Percentiles rank a stretch among this genome's conserved stretches.
These are phyloP conservation scores for Phortica magna DNA, from an alignment of 2,888 invertebrate genomes.

Conservation along the genomic window DNA sequence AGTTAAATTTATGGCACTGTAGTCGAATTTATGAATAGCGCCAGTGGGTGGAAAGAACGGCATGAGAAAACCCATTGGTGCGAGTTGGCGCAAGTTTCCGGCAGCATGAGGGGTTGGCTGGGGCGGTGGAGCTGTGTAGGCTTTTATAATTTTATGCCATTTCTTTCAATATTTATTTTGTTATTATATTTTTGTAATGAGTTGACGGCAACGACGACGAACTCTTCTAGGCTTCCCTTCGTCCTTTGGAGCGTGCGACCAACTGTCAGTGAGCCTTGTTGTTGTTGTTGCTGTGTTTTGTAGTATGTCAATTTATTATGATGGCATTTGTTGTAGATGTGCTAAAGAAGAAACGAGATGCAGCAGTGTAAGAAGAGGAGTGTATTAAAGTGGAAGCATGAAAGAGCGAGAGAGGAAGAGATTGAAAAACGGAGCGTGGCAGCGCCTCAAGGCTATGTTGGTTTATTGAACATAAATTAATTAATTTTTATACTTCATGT, in stretches of 20 bases:
- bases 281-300: slow-evolving; percentile 17
- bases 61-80: not conserved
- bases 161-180: slow-evolving; percentile 73
- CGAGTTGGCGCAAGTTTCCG: not conserved
- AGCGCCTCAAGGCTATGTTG: too few relatives aligned
- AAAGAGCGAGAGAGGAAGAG: not conserved
- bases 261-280: slow-evolving; percentile 37
- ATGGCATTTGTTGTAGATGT: not conserved
- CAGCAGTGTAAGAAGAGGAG: not conserved
- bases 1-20: slow-evolving; percentile 43
- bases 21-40: slow-evolving; percentile 20
- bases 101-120: not conserved
- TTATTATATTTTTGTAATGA: slow-evolving; percentile 73
- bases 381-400: not conserved
- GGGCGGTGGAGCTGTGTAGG: slow-evolving; percentile 35
- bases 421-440: too few relatives aligned
- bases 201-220: slow-evolving; percentile 50
- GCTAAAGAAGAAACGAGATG: too few relatives aligned
- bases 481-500: slow-evolving; percentile 25
- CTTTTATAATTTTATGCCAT: slow-evolving; percentile 73
- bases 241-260: slow-evolving; percentile 19
- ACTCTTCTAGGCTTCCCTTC: slow-evolving; percentile 31
- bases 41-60: not conserved
- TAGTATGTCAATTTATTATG: not conserved
- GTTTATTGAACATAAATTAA: slow-evolving; percentile 10